Evolutionary conservation across 2,113 vertebrate genomes (phyloP).

Genomic region (Tauraco erythrolophus): DNA sequence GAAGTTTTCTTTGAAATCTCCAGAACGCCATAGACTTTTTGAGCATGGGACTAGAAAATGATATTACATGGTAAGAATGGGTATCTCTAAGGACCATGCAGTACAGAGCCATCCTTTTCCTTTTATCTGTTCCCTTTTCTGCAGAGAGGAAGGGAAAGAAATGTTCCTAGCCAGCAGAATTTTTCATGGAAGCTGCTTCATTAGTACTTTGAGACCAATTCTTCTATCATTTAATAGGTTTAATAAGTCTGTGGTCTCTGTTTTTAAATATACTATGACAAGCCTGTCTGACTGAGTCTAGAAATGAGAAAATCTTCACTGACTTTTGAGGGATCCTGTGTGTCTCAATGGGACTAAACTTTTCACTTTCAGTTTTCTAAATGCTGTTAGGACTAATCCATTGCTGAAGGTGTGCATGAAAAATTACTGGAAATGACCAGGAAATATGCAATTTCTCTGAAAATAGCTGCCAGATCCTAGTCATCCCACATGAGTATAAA

Average conservation of each 20-base stretch:
- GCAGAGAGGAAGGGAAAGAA: neutral
- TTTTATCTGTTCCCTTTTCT: neutral
- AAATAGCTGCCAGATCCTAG: neutral
- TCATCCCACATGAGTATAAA: neutral
- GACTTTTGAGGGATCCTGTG: neutral
- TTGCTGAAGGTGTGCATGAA: neutral
- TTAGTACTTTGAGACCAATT: neutral
- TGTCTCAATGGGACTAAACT: neutral
- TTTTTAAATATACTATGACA: neutral
- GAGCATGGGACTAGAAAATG: neutral
- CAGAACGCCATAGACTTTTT: rapidly evolving
- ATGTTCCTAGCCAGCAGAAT: neutral
- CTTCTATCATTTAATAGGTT: neutral
- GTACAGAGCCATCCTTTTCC: neutral
- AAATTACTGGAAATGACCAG: neutral
- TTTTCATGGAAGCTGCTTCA: neutral
- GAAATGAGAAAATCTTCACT: neutral
- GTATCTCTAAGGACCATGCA: neutral
- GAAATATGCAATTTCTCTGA: neutral
- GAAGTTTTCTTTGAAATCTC: neutral
- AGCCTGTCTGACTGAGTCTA: neutral
- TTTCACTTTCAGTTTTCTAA: neutral
- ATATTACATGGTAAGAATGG: neutral
- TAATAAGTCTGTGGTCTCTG: neutral
- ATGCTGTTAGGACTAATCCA: neutral